phyloP scores from a whole-genome alignment of 1,140 invertebrate species.

The Agrilus planipennis region DNA sequence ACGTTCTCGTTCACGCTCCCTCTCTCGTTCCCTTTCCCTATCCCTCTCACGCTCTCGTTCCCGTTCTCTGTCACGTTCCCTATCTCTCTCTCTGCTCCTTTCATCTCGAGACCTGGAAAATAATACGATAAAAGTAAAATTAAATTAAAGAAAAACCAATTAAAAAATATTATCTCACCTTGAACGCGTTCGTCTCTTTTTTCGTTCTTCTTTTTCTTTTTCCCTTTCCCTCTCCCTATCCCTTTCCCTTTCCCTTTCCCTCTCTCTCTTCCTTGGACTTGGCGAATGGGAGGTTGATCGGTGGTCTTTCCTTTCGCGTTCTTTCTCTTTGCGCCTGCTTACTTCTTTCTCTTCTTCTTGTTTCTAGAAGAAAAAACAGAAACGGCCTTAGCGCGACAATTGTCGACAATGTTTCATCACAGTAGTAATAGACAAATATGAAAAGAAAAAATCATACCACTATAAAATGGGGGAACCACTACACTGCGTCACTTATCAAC shows the following conservation, averaged over 20 bases:
- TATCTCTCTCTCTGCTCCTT: conserved; percentile 28
- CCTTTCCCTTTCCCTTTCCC: conserved; percentile 28
- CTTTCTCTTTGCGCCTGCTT: conserved; percentile 29
- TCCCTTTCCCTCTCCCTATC: conserved; percentile 40
- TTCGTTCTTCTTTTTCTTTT: neutral
- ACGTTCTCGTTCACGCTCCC: conserved; percentile 23
- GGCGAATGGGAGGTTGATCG: conserved; percentile 31
- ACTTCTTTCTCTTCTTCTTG: conserved; percentile 48
- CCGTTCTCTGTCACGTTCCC: conserved; percentile 34
- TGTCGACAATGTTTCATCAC: conserved; percentile 3
- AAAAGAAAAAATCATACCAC: conserved; percentile 11
- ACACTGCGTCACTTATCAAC: conserved; percentile 4
- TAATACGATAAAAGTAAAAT: too few relatives aligned
- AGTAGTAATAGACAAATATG: conserved; percentile 5
- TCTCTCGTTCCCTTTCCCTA: conserved; percentile 28
- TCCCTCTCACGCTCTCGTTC: conserved; percentile 37
- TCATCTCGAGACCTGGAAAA: conserved; percentile 15
- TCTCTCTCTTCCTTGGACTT: conserved; percentile 25
- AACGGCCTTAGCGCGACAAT: conserved; percentile 1
- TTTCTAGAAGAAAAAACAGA: conserved; percentile 43
- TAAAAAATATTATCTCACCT: neutral
- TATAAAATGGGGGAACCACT: conserved; percentile 4
- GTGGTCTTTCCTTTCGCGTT: conserved; percentile 35
- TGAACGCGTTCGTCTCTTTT: neutral
- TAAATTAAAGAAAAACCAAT: conserved; percentile 1